Base-by-base conservation (phyloP, 1,140 invertebrate genomes). In the Spodoptera litura region DNA sequence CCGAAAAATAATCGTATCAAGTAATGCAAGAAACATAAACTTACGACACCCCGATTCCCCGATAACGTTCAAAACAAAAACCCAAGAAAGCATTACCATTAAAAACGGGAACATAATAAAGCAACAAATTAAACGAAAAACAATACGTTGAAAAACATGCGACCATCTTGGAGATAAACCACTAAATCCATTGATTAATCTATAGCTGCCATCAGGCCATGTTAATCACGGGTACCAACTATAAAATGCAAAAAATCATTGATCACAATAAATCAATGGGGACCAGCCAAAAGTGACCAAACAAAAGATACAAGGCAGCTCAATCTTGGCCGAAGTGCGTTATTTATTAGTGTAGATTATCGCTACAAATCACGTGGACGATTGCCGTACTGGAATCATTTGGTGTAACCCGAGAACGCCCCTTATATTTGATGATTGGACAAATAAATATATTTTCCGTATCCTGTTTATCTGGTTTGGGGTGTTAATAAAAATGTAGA, bases 371-470 rank as follows among this genome's bases (percentile, higher is more conserved):
- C 93, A 94, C 93, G 64, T 56, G 78, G 77, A 83, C 83, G 87
- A 89, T 90, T 91, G 87, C 86, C 76, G 85, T 89, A 82, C 85
- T 85, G 88, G 88, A 91, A 92, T 94, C 91, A 92, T 88, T 91
- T 83, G 83, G 89, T 93, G 93, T 94, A 94, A 94, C 90, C 81
- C 80, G 93, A 94, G 93, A 93, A 92, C 91, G 84, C 89, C 91
- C 90, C 90, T 92, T 91, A 93, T 89, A 89, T 89, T 87, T 87
- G 93, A 93, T 93, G 93, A 94, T 93, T 94, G 92, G 88, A 91
- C 91, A 93, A 94, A 94, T 94, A 94, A 94, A 93, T 94, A 92
- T 94, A 94, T 94, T 92, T 94, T 87, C 92, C 87, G 88, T 93
- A 93, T 94, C 91, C 91, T 92, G 91, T 93, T 93, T 92, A 93